Conservation (phyloP, 1,140 invertebrate species). For the Meteorus sp. region DNA sequence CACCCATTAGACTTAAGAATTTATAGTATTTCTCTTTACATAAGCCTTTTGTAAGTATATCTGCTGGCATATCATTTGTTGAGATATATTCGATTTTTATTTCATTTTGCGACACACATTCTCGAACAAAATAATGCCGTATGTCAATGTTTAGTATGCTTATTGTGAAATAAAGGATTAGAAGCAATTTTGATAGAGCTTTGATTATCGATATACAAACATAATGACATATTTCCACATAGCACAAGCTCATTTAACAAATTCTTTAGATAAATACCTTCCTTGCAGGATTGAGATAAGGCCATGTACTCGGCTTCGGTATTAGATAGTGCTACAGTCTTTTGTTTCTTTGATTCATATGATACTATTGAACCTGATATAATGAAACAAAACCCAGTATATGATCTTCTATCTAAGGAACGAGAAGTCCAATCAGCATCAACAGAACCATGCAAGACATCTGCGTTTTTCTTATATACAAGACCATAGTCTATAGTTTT, state of each 20-base stretch:
- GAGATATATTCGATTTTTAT: no score
- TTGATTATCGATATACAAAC: conserved; percentile 28
- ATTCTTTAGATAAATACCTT: conserved; percentile 43
- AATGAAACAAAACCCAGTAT: conserved; percentile 37
- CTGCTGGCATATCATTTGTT: no score
- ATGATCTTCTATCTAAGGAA: conserved; percentile 32
- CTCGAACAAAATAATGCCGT: conserved; percentile 38
- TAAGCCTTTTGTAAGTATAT: no score
- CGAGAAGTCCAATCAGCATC: conserved; percentile 44
- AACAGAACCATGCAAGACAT: conserved; percentile 25
- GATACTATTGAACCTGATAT: conserved; percentile 31
- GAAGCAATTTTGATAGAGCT: conserved; percentile 21
- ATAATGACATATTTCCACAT: conserved; percentile 11
- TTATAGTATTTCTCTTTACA: no score
- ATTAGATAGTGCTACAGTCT: conserved; percentile 6
- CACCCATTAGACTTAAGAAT: no score
- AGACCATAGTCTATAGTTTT: conserved; percentile 24
- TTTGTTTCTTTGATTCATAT: conserved; percentile 38
- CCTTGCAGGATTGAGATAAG: conserved; percentile 45
- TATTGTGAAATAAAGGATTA: no score
- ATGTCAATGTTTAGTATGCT: conserved; percentile 30
- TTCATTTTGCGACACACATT: no score
- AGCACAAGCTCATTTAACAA: conserved; percentile 16
- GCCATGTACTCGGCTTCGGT: conserved; percentile 48
- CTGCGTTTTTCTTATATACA: conserved; percentile 26